Percentiles rank a stretch among this genome's conserved stretches.
These are phyloP conservation scores for Sarcophaga subvicina DNA, from an alignment of 2,888 invertebrate genomes.

Conservation along the genomic window DNA sequence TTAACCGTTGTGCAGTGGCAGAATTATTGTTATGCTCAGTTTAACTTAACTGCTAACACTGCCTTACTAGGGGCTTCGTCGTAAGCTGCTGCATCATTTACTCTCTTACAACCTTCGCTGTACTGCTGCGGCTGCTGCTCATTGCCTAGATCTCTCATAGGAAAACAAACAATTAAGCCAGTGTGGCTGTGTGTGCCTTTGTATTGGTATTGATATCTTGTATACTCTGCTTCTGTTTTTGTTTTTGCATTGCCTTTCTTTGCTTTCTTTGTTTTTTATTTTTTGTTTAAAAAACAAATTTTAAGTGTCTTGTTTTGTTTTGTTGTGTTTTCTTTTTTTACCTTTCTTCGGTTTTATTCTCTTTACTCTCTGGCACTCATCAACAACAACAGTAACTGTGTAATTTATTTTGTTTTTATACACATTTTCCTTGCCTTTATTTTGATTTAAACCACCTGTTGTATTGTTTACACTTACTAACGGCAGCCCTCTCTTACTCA, in stretches of 20 bases:
- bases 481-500: background rate
- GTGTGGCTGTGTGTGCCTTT: constrained; percentile 18
- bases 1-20: background rate
- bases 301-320: constrained; percentile 9
- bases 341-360: constrained; percentile 31
- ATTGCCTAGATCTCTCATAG: constrained; percentile 42
- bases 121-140: constrained; percentile 32
- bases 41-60: constrained; percentile 19
- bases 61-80: background rate
- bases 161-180: constrained; percentile 7
- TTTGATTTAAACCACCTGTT: constrained; percentile 55
- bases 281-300: no score
- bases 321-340: constrained; percentile 32
- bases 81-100: constrained; percentile 36
- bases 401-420: constrained; percentile 34
- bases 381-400: constrained; percentile 18
- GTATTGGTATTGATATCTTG: constrained; percentile 4
- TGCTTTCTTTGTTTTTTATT: background rate
- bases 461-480: constrained; percentile 7
- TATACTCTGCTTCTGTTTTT: background rate
- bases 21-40: constrained; percentile 18
- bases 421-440: constrained; percentile 20
- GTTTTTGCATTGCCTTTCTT: background rate
- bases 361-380: constrained; percentile 27
- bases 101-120: constrained; percentile 1